A percentile compares a stretch with the other conserved stretches of the same genome.
Evolutionary conservation across 2,113 vertebrate species (phyloP).

Genomic region (Saimiri boliviensis): DNA sequence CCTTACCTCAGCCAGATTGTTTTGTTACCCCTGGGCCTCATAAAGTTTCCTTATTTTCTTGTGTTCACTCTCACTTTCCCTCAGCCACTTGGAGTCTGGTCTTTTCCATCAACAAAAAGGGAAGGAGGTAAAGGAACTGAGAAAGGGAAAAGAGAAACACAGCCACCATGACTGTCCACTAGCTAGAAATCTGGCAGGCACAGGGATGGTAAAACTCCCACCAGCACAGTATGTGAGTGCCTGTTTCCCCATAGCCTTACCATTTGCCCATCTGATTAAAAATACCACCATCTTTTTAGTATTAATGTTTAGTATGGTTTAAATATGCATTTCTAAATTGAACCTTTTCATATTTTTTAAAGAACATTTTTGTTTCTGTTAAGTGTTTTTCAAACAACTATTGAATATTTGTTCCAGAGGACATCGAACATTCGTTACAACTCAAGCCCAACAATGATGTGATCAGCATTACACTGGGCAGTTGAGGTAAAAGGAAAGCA

Average conservation of each 20-base stretch:
- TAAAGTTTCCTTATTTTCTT: not conserved
- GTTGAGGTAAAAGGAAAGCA: not conserved
- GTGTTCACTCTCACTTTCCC: not conserved
- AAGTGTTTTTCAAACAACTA: not conserved
- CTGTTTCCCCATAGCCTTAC: not conserved
- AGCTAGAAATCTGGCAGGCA: too few species aligned
- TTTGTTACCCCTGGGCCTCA: not conserved
- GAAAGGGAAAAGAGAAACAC: not conserved
- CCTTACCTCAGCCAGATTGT: not conserved
- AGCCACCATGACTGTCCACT: not conserved
- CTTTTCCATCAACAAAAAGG: not conserved
- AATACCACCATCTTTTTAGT: not conserved
- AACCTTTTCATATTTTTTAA: conserved; percentile 23
- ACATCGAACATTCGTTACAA: not conserved
- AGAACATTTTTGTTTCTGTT: conserved; percentile 1
- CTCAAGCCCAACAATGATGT: not conserved
- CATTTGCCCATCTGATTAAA: not conserved
- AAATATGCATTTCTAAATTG: not conserved
- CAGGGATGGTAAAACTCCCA: not conserved
- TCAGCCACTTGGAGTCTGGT: not conserved
- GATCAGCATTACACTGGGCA: not conserved
- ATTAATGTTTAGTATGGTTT: not conserved
- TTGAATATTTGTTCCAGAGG: conserved; percentile 15
- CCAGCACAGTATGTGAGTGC: not conserved
- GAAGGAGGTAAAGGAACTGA: not conserved